Conservation (phyloP, 2,113 vertebrate genomes). For the Lasiurus borealis region DNA sequence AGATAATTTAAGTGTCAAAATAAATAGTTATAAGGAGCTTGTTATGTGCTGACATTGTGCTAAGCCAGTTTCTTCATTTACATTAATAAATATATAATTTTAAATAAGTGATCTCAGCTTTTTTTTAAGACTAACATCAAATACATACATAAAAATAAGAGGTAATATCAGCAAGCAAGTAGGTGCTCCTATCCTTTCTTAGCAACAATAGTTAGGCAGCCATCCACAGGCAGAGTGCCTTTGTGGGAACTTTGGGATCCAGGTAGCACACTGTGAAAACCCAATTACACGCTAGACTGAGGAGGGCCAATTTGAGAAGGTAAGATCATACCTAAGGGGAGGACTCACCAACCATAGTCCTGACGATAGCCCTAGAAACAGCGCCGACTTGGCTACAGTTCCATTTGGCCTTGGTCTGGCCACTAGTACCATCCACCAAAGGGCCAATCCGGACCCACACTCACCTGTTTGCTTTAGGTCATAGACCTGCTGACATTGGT, state of each 20-base stretch:
- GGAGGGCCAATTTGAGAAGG: neutral
- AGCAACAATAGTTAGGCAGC: neutral
- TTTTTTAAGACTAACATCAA: neutral
- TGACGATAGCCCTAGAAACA: neutral
- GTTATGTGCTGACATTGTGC: neutral
- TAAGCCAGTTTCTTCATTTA: neutral
- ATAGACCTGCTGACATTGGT: neutral
- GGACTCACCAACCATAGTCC: neutral
- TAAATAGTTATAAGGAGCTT: neutral
- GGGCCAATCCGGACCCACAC: neutral
- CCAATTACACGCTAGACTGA: neutral
- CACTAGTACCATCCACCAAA: neutral
- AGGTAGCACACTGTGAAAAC: neutral
- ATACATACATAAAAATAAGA: conserved; percentile 2
- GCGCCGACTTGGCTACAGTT: neutral
- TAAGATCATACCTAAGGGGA: neutral
- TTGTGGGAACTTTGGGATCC: neutral
- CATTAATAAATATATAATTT: conserved; percentile 31
- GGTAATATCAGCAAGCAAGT: neutral
- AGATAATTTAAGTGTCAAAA: neutral
- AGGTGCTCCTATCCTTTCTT: neutral
- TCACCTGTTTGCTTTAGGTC: neutral
- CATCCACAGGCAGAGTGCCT: neutral
- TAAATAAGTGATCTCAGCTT: neutral
- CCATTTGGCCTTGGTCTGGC: neutral